Base-by-base conservation (phyloP, 2,888 invertebrate species). In the Diabrotica balteata region DNA sequence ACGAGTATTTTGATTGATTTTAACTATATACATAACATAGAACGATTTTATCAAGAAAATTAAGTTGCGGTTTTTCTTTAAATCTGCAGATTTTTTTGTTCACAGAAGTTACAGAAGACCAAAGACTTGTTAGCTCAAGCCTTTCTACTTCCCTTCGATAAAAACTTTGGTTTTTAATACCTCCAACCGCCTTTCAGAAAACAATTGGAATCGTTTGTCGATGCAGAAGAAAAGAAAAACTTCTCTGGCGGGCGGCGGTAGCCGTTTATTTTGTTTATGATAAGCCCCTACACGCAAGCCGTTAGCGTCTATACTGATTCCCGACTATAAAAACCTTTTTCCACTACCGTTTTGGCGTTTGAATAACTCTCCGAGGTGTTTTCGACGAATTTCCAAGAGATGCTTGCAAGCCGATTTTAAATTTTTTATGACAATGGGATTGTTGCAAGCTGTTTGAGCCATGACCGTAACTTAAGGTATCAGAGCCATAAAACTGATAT, bases 271-370 rank as follows among this genome's bases (percentile, higher is more conserved):
- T 61, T 53, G 61, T 61, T 61, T 61, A 61, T 61, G 61, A 61
- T 61, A 61, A 61, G 61, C 61, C 46, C 53, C 53, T 52, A 61
- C 61, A 61, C 61, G 61, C 52, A 61, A 44, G 8, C 55, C 55
- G 54, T 63, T 54, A 63, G 42, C 51, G 55, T 55, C 55, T 63
- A 63, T 63, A 63, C 63, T 63, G 63, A 63, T 63, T 63, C 54
- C n/a, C 42, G 46, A 43, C 55, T 50, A 50, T 42, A 63, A 63
- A 63, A 62, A 63, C 63, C 63, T 46, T 42, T 54, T 55, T 51
- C 45, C 46, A 50, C 42, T 50, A 22, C 49, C 63, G 63, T 63
- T 63, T 63, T 63, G 63, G 55, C 43, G 49, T 55, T 63, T 43
- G 32, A 55, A 63, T 50, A 55, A 55, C 47, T 55, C 55, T 63